Conservation (phyloP, 2,797 vertebrate genomes). For the Neopelma chrysocephalum region DNA sequence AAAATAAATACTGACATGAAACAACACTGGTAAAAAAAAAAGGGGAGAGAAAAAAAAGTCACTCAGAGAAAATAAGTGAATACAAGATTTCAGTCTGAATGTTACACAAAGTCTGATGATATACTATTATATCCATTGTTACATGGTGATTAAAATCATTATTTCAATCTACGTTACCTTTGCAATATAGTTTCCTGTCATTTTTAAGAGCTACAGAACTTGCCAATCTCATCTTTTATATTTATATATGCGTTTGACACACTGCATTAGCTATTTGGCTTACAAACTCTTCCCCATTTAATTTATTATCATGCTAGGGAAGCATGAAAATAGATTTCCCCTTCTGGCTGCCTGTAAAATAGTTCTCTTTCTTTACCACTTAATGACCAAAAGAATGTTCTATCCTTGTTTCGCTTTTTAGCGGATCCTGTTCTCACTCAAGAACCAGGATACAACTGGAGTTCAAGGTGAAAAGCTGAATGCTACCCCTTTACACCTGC, state of each 20-base stretch:
- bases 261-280: neutral
- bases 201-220: neutral
- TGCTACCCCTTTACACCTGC: neutral
- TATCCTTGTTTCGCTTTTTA: neutral
- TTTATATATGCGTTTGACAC: neutral
- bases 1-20: neutral
- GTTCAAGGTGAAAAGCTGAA: neutral
- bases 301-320: neutral
- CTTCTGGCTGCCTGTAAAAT: neutral
- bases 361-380: neutral
- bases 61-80: neutral
- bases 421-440: neutral
- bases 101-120: neutral
- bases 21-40: neutral
- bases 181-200: neutral
- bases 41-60: neutral
- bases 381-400: neutral
- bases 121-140: neutral
- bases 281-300: neutral
- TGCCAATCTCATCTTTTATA: neutral
- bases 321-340: constrained; percentile 12
- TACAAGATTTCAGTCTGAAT: neutral
- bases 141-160: neutral
- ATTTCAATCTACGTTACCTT: neutral
- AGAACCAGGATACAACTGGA: neutral